Base-by-base conservation (phyloP, 2,888 invertebrate genomes). In the Notocelia uddmanniana region DNA sequence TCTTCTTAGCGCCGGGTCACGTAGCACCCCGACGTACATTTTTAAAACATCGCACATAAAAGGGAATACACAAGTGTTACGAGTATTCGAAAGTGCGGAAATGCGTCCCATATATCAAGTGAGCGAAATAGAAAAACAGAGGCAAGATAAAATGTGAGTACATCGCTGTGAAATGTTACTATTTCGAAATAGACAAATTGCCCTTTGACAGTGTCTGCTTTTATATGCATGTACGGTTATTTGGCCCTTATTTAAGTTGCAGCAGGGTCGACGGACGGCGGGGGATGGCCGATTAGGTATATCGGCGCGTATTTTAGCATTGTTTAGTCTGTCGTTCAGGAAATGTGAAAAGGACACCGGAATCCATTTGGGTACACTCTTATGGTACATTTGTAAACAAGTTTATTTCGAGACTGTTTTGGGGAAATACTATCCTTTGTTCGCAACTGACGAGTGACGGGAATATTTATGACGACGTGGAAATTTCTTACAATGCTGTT, bases 11-110 rank as follows among this genome's bases (percentile, higher is more conserved):
- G 57, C 79, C 81, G 80, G 81, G 80, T 81, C 81, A 73, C 73
- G 69, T 66, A 67, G 41, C 52, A 52, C 21, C 85, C 85, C 85
- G 83, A 85, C 80, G 85, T 92, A 91, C 88, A 92, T 92, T 92
- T 91, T 93, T 92, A 91, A 92, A 92, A 85, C 86, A 81, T 78
- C 82, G 83, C 85, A 89, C 88, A 89, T 91, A 90, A 93, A 92
- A 92, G 90, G 86, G 92, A 92, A 91, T 91, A 89, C 86, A 83
- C 79, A 83, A 91, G 88, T 84, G 86, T 87, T 88, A n/a, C n/a
- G n/a, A n/a, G n/a, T n/a, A 89, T 90, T 88, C 89, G 89, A 89
- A 92, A 91, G 90, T 92, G 87, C 89, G 91, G 92, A 92, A 92
- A 91, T 90, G 89, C 90, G 90, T 90, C 90, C 87, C 90, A 93